A percentile compares a stretch with the other conserved stretches of the same genome.
Evolutionary conservation across 1,140 invertebrate genomes (phyloP).

Genomic region (Ladona fulva): DNA sequence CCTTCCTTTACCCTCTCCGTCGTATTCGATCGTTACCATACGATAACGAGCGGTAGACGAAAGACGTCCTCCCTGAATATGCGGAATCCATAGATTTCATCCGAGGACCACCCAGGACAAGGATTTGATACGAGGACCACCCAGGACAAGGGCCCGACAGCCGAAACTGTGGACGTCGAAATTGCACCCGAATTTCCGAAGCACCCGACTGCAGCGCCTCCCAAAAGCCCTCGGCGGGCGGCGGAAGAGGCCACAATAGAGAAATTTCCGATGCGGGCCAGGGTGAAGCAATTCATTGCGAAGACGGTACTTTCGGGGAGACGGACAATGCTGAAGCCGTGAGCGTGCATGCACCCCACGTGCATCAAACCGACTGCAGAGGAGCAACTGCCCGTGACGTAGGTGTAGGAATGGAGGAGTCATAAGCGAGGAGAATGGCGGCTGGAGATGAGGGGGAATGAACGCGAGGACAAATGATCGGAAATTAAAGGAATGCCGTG

Average conservation of each 20-base stretch:
- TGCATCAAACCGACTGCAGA: too few species aligned
- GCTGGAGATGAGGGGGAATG: background rate
- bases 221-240: background rate
- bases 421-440: background rate
- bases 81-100: too few species aligned
- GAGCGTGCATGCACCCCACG: background rate
- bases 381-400: background rate
- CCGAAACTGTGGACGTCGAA: too few species aligned
- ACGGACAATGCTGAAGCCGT: background rate
- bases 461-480: background rate
- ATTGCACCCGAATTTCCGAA: too few species aligned
- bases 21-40: too few species aligned
- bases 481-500: background rate
- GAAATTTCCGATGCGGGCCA: background rate
- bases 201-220: too few species aligned
- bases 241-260: background rate
- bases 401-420: background rate
- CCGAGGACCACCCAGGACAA: too few species aligned
- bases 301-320: background rate
- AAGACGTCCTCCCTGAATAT: too few species aligned
- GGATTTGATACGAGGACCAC: too few species aligned
- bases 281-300: background rate
- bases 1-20: too few species aligned
- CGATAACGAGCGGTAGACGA: too few species aligned
- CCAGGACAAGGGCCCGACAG: too few species aligned